These are phyloP conservation scores for Xiphorhynchus erythropygius DNA, from an alignment of 2,797 vertebrate genomes.

Conservation along the genomic window DNA sequence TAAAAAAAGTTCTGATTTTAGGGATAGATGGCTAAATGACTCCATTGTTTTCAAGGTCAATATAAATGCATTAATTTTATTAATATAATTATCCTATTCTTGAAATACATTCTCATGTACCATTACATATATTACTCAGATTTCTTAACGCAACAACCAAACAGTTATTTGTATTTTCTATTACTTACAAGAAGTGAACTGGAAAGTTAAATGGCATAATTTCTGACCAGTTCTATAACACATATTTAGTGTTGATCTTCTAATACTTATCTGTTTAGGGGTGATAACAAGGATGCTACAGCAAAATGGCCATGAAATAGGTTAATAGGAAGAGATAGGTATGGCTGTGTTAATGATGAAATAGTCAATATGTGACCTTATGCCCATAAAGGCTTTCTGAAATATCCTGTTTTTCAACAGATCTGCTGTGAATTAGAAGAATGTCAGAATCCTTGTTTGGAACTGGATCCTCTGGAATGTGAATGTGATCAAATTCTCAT, in stretches of 20 bases:
- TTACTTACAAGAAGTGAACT: not conserved
- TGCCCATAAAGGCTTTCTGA: not conserved
- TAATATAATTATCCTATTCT: not conserved
- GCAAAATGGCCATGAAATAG: not conserved
- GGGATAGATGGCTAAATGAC: not conserved
- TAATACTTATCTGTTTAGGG: not conserved
- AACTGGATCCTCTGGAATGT: slow-evolving; percentile 81
- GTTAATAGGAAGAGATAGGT: not conserved
- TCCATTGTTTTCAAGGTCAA: not conserved
- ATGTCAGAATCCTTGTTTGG: slow-evolving; percentile 83
- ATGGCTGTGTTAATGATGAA: not conserved
- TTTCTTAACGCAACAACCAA: not conserved
- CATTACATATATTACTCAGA: not conserved
- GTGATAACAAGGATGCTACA: not conserved
- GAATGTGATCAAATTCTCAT: slow-evolving; percentile 82
- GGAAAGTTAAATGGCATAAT: not conserved
- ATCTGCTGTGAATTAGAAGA: slow-evolving; percentile 91
- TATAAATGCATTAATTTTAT: not conserved
- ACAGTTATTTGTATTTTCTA: not conserved
- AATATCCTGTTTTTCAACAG: slow-evolving; percentile 70
- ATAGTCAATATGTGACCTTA: not conserved
- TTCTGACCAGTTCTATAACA: not conserved
- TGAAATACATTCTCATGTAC: not conserved
- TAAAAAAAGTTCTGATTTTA: not conserved
- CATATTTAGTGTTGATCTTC: not conserved